Evolutionary conservation across 1,140 invertebrate species (phyloP).

Genomic region (Drosophila orosa): DNA sequence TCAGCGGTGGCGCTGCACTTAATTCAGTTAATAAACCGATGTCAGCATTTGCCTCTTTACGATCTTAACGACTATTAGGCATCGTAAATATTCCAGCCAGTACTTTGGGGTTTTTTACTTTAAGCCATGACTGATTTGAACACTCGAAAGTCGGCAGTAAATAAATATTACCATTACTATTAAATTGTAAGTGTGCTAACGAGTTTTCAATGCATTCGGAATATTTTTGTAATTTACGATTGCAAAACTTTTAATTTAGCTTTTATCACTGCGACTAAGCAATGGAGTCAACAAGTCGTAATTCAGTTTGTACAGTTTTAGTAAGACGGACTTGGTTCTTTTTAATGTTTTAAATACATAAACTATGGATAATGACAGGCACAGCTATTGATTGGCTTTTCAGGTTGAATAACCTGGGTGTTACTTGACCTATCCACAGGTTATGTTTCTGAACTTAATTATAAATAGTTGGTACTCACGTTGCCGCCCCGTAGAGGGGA

Average conservation of each 20-base stretch:
- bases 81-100: slow-evolving; percentile 25
- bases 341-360: neutral
- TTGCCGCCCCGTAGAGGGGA: slow-evolving; percentile 91
- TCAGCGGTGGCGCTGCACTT: slow-evolving; percentile 30
- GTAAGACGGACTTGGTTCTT: neutral
- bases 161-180: slow-evolving; percentile 13
- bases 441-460: no score
- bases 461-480: no score
- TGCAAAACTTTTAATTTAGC: slow-evolving; percentile 8
- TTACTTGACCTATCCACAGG: neutral
- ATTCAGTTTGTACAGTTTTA: slow-evolving; percentile 3
- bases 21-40: slow-evolving; percentile 4
- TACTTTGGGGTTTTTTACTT: neutral
- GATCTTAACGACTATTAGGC: neutral
- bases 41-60: slow-evolving; percentile 5
- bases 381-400: neutral
- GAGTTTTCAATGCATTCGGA: slow-evolving; percentile 17
- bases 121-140: slow-evolving; percentile 5
- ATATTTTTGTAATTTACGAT: slow-evolving; percentile 8
- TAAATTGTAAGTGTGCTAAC: slow-evolving; percentile 3
- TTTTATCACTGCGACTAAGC: slow-evolving; percentile 45
- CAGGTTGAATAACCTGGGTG: neutral
- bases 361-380: neutral
- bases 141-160: slow-evolving; percentile 13
- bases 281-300: slow-evolving; percentile 46